Conservation (phyloP, 2,113 vertebrate genomes). For the Amphiprion ocellaris region DNA sequence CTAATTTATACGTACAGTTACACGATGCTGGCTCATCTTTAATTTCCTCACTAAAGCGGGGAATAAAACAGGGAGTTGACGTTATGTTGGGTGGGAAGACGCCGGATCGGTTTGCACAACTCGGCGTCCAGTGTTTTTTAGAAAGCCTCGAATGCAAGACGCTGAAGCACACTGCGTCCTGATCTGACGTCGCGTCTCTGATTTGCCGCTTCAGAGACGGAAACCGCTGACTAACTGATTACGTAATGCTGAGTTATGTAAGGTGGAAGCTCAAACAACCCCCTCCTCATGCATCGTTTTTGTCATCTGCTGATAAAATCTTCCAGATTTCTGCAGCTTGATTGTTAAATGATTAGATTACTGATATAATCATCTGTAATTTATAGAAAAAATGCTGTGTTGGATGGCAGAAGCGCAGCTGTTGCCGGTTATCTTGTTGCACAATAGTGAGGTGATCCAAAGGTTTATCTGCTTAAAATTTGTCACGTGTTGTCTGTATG, state of each 20-base stretch:
- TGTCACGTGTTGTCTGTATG: neutral
- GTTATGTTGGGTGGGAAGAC: too few species aligned
- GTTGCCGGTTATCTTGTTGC: neutral
- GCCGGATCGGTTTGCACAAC: too few species aligned
- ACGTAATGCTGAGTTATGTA: slow-evolving; percentile 67
- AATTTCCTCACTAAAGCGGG: neutral
- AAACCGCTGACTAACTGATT: slow-evolving; percentile 43
- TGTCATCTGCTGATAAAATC: neutral
- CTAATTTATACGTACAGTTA: neutral
- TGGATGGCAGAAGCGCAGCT: neutral
- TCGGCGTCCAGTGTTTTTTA: too few species aligned
- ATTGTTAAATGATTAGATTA: neutral
- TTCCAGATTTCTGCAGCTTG: too few species aligned
- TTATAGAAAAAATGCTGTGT: too few species aligned
- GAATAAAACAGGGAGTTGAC: neutral
- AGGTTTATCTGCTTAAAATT: neutral
- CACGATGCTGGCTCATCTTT: neutral
- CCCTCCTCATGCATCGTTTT: neutral
- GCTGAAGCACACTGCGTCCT: slow-evolving; percentile 2
- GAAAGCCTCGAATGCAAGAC: neutral
- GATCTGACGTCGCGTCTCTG: slow-evolving; percentile 1
- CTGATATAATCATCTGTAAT: neutral
- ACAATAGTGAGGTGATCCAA: neutral
- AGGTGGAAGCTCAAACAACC: slow-evolving; percentile 24
- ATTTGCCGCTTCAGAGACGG: slow-evolving; percentile 15